Base-by-base conservation (phyloP, 2,113 vertebrate genomes). In the Heptranchias perlo region DNA sequence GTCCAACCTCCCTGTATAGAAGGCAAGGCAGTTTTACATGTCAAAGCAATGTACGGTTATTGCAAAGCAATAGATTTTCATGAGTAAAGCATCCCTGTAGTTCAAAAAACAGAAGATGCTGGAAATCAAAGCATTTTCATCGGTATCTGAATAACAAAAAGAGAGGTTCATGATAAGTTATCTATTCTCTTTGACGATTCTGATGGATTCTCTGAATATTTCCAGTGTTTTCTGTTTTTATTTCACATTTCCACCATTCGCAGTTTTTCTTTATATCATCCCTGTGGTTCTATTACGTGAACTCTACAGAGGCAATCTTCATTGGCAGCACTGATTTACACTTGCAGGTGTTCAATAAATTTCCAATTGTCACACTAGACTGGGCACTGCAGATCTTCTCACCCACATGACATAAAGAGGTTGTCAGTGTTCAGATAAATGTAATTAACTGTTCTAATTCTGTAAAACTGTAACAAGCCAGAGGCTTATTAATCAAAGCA, bases 381-480 rank as follows among this genome's bases (percentile, higher is more conserved):
- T 69, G 25, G 73, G 94, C 64, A 69, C 64, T 95, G 94, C 62
- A 8, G 14, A 49, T 52, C 62, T 67, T 52, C 94, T 69, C 94
- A 95, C 65, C 8, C 94, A 28, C 64, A 52, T 47, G 94, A 73
- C 64, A 69, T 69, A 35, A 52, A 69, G 94, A 69, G 94, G 94
- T 95, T 95, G 94, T 95, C 47, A 95, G 39, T 73, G 65, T 73
- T 95, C 94, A 95, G 65, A 69, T 69, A 31, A 69, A 52, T 95
- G 94, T 95, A 95, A 95, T 95, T 95, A 95, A 69, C 94, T 73
- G 65, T 52, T 95, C 94, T 69, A 95, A 69, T 69, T 95, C 94
- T 95, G 94, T 95, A 95, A 95, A 95, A 69, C 39, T 52, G 62
- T 39, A 93, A 93, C 89, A 93, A 64, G 89, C 58, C 89, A 93